These are phyloP conservation scores for Alligator sinensis DNA, from an alignment of 2,113 vertebrate genomes.

Conservation along the genomic window DNA sequence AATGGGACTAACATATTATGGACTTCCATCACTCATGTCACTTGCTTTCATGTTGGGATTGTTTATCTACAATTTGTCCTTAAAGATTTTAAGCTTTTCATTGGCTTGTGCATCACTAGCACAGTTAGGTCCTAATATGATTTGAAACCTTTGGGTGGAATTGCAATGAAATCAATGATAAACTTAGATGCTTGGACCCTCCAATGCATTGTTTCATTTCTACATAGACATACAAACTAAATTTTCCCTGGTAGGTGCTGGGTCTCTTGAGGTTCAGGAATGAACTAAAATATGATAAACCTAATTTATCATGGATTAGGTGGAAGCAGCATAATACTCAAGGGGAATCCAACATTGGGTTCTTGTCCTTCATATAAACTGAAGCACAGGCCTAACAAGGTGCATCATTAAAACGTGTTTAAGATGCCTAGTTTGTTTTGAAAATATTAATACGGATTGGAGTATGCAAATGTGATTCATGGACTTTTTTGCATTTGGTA, in stretches of 20 bases:
- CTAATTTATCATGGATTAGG: background rate
- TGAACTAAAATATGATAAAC: constrained; percentile 1
- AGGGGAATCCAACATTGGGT: background rate
- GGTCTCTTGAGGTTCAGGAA: constrained; percentile 15
- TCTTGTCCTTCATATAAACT: background rate
- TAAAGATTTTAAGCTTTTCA: background rate
- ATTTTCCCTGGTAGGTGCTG: constrained; percentile 14
- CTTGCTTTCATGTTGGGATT: background rate
- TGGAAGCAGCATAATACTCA: background rate
- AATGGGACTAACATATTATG: background rate
- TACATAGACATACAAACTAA: constrained; percentile 19
- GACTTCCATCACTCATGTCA: too few relatives aligned
- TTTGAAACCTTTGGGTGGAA: background rate
- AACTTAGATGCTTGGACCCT: constrained; percentile 22
- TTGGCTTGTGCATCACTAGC: background rate
- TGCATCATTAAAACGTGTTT: background rate
- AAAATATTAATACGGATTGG: background rate
- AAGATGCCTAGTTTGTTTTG: background rate
- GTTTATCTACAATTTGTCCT: constrained; percentile 3
- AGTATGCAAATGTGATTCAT: constrained; percentile 35
- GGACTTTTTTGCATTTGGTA: background rate
- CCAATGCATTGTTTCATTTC: constrained; percentile 31
- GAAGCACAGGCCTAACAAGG: background rate
- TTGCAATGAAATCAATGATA: background rate
- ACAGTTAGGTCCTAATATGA: background rate